Base-by-base conservation (phyloP, 1,140 invertebrate species). In the Prorops nasuta region DNA sequence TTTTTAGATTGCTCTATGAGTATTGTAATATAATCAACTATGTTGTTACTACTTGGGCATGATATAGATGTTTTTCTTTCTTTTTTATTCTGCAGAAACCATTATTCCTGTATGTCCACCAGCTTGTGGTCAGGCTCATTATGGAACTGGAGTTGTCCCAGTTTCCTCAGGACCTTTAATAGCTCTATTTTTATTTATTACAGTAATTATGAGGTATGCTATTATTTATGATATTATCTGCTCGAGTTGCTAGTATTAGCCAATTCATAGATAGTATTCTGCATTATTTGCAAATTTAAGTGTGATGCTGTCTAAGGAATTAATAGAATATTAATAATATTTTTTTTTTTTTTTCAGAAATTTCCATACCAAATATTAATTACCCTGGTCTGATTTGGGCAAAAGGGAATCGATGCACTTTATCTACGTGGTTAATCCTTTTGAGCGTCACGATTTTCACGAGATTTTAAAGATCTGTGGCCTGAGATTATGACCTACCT, bases 41-140 rank as follows among this genome's bases (percentile, higher is more conserved):
- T n/a, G n/a, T n/a, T n/a, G n/a, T n/a, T n/a, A n/a, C n/a, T n/a
- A n/a, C n/a, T n/a, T 17, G 20, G 47, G 74, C 76, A 78, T 78
- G 73, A 62, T 57, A 55, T 74, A 70, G 67, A 68, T 60, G 63
- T 64, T 63, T 65, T 69, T 62, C 56, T 57, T 58, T 64, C 44
- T 67, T 66, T 72, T 70, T 69, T 52, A 74, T 71, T 78, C 70
- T 71, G 66, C 85, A 90, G 90, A 94, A 83, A 90, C 90, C 40
- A 86, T 92, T 68, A 92, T 93, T 51, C 91, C 92, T 49, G 88
- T 95, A 62, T 96, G 92, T 72, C 92, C 92, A 58, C 92, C 92
- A 57, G 92, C 92, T 64, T 96, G 92, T 80, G 89, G 87, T 31
- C 85, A 88, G 75, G 81, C 83, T 41, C 79, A 81, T 43, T 86